Percentiles rank a stretch among this genome's conserved stretches.
Conservation (phyloP, 2,888 invertebrate genomes). For the Cheilosia vulpina region DNA sequence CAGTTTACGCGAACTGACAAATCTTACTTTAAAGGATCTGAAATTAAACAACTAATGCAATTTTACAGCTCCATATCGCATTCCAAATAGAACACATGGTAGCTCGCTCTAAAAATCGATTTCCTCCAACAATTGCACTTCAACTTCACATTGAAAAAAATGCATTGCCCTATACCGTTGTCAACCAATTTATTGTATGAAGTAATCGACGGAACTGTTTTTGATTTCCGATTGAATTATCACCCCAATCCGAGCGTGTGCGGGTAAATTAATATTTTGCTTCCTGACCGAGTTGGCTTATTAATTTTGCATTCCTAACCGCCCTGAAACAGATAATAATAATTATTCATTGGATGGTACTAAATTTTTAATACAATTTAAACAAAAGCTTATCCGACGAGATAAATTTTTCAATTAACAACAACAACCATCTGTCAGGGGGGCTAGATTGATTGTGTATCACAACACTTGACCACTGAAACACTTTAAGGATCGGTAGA, state of each 20-base stretch:
- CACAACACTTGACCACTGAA: slow-evolving; percentile 54
- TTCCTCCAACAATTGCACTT: slow-evolving; percentile 27
- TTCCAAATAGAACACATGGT: background rate
- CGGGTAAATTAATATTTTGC: slow-evolving; percentile 64
- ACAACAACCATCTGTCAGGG: slow-evolving; percentile 5
- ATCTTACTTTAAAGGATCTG: no score
- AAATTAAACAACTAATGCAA: no score
- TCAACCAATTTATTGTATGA: slow-evolving; percentile 12
- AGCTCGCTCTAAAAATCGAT: slow-evolving; percentile 36
- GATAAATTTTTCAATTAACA: slow-evolving; percentile 52
- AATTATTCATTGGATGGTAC: slow-evolving; percentile 3
- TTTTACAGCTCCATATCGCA: no score
- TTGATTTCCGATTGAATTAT: slow-evolving; percentile 69
- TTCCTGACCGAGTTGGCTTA: slow-evolving; percentile 50
- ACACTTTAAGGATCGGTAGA: slow-evolving; percentile 51
- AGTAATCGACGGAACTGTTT: slow-evolving; percentile 59
- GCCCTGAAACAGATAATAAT: slow-evolving; percentile 23
- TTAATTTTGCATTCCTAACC: slow-evolving; percentile 68
- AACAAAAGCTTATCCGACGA: background rate
- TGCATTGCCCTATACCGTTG: background rate
- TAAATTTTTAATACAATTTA: slow-evolving; percentile 50
- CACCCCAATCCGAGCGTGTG: background rate
- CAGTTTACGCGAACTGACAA: no score
- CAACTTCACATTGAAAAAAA: background rate
- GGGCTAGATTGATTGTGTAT: slow-evolving; percentile 37